These are phyloP conservation scores for Amorpha juglandis DNA, from an alignment of 2,888 invertebrate species.

Conservation along the genomic window DNA sequence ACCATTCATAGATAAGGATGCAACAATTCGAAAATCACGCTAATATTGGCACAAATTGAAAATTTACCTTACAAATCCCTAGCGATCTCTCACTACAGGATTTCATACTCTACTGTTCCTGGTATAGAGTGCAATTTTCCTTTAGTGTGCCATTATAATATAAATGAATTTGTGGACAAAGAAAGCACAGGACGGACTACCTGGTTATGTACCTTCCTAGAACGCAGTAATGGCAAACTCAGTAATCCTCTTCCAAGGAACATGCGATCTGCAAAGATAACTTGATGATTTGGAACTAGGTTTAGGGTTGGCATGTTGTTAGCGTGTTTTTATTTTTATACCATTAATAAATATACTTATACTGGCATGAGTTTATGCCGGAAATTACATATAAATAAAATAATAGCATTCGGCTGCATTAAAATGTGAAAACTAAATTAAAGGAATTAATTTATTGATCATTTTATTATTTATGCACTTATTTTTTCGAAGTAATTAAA, in stretches of 20 bases:
- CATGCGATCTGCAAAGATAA: conserved; percentile 76
- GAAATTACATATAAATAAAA: too few relatives aligned
- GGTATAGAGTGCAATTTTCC: neutral
- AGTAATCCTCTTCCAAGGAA: conserved; percentile 77
- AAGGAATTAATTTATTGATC: too few relatives aligned
- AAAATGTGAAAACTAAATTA: too few relatives aligned
- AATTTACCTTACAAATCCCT: conserved; percentile 23
- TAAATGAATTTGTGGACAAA: conserved; percentile 56
- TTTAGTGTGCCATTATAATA: neutral
- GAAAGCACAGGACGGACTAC: conserved; percentile 65
- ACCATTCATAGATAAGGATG: conserved; percentile 27
- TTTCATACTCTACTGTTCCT: neutral
- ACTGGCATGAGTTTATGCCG: neutral
- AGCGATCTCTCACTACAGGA: neutral
- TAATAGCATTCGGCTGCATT: too few relatives aligned
- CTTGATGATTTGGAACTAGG: conserved; percentile 56
- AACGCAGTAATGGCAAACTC: conserved; percentile 75
- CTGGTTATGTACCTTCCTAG: conserved; percentile 76
- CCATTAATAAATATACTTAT: neutral
- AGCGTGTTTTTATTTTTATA: neutral
- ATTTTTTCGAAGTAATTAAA: too few relatives aligned
- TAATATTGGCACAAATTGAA: conserved; percentile 23
- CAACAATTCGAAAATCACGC: conserved; percentile 22
- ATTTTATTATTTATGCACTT: too few relatives aligned
- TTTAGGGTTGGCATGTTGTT: conserved; percentile 60